Evolutionary conservation across 2,888 invertebrate species (phyloP), one percentile per base, ranked within the genome.

Genomic region (Xestia ashworthii): DNA sequence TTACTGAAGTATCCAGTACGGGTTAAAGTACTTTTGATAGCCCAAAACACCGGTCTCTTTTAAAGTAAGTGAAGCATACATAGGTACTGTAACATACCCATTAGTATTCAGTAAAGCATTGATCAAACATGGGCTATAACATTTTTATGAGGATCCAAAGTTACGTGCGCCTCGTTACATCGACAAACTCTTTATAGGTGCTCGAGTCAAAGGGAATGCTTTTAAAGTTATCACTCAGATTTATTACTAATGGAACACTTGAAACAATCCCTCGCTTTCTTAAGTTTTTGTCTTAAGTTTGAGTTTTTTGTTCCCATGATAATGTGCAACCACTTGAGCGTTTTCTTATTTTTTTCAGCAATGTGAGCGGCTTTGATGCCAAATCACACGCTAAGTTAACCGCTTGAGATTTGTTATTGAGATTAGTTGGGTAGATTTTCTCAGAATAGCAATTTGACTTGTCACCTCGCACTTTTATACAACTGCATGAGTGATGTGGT

Each of bases 181-280:
- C 92, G 93, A 74, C 69, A 69, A 64, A 82, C 46, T 93, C 92
- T 94, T 93, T 92, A 91, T 90, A 90, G 87, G 90, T 92, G 91
- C 94, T 94, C 91, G 93, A 94, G 92, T 90, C 90, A 88, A 92
- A 90, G 91, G 89, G 92, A 93, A 95, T 93, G 94, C 96, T 95
- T 96, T 95, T 95, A 96, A 93, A 92, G 91, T 94, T 95, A 95
- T 96, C 95, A 90, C 90, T 93, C 90, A 90, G 93, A 93, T 93
- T 95, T 95, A 95, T 95, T 94, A 93, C 93, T 93, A 93, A 94
- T 94, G 93, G 91, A 93, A 90, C 93, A 91, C 94, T 95, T 90
- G 94, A 94, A 91, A 88, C 85, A 87, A 84, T 85, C 87, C 87
- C 87, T 88, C 92, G 89, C 90, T 89, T 90, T 89, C 85, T 83